A percentile compares a stretch with the other conserved stretches of the same genome.
phyloP scores from a whole-genome alignment of 2,888 invertebrate genomes.

The Smittia aterrima region DNA sequence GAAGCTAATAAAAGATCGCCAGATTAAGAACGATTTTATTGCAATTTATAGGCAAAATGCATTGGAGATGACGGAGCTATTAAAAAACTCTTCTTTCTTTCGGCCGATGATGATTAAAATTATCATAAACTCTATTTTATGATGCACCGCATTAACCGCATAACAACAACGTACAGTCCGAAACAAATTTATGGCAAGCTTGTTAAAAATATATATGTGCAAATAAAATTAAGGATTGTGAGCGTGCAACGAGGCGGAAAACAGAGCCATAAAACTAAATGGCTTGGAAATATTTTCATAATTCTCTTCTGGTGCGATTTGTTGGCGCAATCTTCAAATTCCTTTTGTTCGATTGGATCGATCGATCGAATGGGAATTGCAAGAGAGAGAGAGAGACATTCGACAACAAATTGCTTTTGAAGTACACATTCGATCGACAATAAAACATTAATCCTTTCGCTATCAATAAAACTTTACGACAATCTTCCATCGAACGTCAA shows the following conservation, averaged over 20 bases:
- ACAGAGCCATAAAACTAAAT: constrained; percentile 25
- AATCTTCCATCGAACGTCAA: not conserved
- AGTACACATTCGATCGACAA: not conserved
- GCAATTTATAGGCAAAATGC: not conserved
- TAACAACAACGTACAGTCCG: not conserved
- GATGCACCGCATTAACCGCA: constrained; percentile 15
- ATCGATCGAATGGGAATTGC: not conserved
- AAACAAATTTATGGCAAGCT: constrained; percentile 3
- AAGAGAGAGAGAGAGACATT: not conserved
- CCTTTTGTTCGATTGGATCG: not conserved
- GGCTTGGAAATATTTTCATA: constrained; percentile 8
- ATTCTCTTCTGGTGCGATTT: constrained; percentile 12
- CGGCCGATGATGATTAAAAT: constrained; percentile 20
- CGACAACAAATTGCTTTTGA: not conserved
- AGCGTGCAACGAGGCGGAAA: not conserved
- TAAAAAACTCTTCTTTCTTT: not conserved
- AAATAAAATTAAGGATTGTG: constrained; percentile 14
- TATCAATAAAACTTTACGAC: not conserved
- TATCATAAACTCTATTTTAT: constrained; percentile 30
- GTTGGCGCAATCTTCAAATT: constrained; percentile 1
- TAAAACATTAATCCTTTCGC: not conserved
- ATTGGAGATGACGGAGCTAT: not conserved
- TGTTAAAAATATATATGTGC: constrained; percentile 17
- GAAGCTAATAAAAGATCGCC: not conserved
- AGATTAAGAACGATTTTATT: constrained; percentile 30